These are phyloP conservation scores for Helogale parvula DNA, from an alignment of 2,113 vertebrate species.

Conservation along the genomic window DNA sequence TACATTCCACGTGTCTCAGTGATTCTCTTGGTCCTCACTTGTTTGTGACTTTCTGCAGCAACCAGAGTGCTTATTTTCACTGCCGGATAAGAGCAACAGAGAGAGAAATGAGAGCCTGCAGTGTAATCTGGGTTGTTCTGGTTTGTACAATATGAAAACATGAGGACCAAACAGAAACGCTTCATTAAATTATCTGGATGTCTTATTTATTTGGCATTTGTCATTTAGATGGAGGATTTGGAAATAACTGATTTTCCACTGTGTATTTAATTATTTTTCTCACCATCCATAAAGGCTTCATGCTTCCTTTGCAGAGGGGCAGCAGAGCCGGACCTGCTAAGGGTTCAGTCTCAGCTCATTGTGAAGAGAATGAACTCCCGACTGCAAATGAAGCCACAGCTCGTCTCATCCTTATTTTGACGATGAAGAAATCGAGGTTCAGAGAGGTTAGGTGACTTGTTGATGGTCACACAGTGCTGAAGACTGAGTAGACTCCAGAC, in stretches of 20 bases:
- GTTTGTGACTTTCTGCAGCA: background rate
- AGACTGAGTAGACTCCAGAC: background rate
- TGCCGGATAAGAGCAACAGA: background rate
- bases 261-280: conserved; percentile 10
- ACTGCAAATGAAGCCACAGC: background rate
- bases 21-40: background rate
- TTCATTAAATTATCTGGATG: background rate
- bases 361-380: background rate
- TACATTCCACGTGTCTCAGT: background rate
- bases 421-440: background rate
- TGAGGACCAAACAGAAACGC: background rate
- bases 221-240: background rate
- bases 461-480: background rate
- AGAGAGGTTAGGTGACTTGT: background rate
- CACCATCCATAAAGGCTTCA: background rate
- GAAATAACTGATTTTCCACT: background rate
- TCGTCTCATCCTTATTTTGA: background rate
- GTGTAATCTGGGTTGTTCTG: background rate
- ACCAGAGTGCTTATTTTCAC: background rate
- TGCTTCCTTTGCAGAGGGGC: background rate
- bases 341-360: background rate
- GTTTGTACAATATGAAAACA: background rate
- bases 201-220: background rate
- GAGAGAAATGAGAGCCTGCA: background rate
- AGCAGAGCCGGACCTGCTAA: background rate